Evolutionary conservation across 2,888 invertebrate species (phyloP).

Genomic region (Mantis religiosa): DNA sequence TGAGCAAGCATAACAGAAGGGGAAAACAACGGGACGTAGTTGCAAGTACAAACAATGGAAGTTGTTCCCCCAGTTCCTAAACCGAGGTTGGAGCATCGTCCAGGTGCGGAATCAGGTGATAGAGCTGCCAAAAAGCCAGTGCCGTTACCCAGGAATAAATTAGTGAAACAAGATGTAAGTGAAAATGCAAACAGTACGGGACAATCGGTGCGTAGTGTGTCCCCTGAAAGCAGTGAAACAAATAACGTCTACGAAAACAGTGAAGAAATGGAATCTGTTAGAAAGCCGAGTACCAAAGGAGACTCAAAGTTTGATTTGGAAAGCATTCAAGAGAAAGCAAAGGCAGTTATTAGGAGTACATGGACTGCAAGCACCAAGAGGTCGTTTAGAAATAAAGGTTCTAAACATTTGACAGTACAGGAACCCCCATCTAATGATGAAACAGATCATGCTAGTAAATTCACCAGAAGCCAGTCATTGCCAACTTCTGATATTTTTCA

Average conservation of each 20-base stretch:
- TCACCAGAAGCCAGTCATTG: slow-evolving; percentile 53
- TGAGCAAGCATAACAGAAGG: neutral
- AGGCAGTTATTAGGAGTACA: slow-evolving; percentile 62
- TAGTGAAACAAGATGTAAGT: neutral
- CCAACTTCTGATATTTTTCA: slow-evolving; percentile 59
- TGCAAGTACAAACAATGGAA: neutral
- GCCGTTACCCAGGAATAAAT: slow-evolving; percentile 12
- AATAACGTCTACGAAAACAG: neutral
- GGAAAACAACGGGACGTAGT: neutral
- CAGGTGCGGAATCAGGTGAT: neutral
- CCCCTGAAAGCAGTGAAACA: neutral
- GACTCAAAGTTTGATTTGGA: neutral
- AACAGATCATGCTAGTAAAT: neutral
- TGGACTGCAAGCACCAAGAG: slow-evolving; percentile 49
- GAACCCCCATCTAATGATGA: neutral
- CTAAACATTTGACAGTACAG: slow-evolving; percentile 36
- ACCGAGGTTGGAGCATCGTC: neutral
- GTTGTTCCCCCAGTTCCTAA: slow-evolving; percentile 8
- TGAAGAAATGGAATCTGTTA: neutral
- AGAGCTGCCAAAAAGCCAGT: neutral
- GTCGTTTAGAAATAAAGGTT: slow-evolving; percentile 43
- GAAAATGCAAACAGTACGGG: neutral
- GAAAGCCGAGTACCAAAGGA: neutral
- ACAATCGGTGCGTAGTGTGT: neutral
- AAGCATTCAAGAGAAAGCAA: slow-evolving; percentile 39